Evolutionary conservation across 2,888 invertebrate genomes (phyloP).

Genomic region (Synergus laeviventris): DNA sequence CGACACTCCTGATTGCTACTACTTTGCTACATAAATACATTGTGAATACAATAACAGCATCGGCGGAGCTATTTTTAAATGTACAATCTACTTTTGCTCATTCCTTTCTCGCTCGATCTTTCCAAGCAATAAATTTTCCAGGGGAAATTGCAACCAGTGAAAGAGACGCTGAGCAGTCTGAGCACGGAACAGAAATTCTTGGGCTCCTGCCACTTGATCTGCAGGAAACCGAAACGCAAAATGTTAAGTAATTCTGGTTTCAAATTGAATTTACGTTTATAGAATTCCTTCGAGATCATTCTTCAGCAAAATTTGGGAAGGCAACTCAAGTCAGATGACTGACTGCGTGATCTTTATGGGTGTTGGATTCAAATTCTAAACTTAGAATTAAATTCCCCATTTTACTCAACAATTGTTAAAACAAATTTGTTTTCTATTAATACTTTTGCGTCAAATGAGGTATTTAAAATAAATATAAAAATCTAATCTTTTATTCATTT

Average conservation of each 20-base stretch:
- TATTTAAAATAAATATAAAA: too few relatives aligned
- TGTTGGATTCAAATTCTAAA: too few relatives aligned
- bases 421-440: too few relatives aligned
- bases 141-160: slow-evolving; percentile 28
- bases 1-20: not conserved
- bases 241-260: slow-evolving; percentile 3
- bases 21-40: not conserved
- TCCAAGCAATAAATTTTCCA: slow-evolving; percentile 25
- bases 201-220: slow-evolving; percentile 37
- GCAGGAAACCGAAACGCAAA: slow-evolving; percentile 28
- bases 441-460: too few relatives aligned
- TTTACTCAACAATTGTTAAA: too few relatives aligned
- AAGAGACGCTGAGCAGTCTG: slow-evolving; percentile 26
- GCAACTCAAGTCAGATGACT: not conserved
- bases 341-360: not conserved
- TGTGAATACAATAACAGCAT: slow-evolving; percentile 23
- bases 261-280: slow-evolving; percentile 23
- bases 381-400: too few relatives aligned
- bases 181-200: slow-evolving; percentile 32
- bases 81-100: slow-evolving; percentile 25
- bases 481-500: too few relatives aligned
- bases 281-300: not conserved
- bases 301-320: not conserved
- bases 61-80: slow-evolving; percentile 20
- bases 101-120: slow-evolving; percentile 28